Percentiles rank a stretch among this genome's conserved stretches.
Evolutionary conservation across 2,888 invertebrate species (phyloP).

Genomic region (Eupithecia subfuscata): DNA sequence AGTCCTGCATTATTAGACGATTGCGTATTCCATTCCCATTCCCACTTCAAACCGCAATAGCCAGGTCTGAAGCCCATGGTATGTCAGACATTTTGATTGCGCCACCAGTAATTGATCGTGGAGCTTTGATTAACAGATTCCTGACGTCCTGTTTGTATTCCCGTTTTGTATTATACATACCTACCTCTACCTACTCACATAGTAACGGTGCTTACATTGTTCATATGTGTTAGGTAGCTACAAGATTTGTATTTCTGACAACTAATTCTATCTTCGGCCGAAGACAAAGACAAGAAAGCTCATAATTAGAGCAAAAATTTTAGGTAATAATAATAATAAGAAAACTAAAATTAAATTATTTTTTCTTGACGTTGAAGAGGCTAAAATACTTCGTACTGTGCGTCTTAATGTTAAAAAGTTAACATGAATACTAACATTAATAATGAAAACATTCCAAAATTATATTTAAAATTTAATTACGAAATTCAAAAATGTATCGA

Average conservation of each 20-base stretch:
- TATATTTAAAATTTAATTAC: too few species aligned
- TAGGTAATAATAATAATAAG: too few species aligned
- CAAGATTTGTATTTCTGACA: background rate
- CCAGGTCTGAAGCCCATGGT: constrained; percentile 53
- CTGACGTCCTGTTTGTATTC: constrained; percentile 46
- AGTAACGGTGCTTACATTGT: background rate
- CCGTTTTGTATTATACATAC: constrained; percentile 1
- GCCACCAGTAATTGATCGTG: constrained; percentile 74
- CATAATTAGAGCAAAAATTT: too few species aligned
- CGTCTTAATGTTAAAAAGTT: too few species aligned
- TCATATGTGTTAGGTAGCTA: background rate
- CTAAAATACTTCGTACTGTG: too few species aligned
- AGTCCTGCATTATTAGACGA: background rate
- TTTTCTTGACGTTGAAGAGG: too few species aligned
- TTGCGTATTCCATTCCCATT: constrained; percentile 5
- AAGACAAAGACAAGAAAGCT: too few species aligned
- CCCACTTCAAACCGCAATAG: background rate
- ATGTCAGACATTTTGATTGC: constrained; percentile 79
- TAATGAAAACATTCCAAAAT: too few species aligned
- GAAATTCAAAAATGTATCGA: too few species aligned
- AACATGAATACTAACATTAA: too few species aligned
- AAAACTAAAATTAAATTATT: too few species aligned
- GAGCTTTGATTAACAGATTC: constrained; percentile 80
- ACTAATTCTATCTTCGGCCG: background rate
- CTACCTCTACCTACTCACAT: background rate